phyloP scores from a whole-genome alignment of 2,797 vertebrate genomes.

The Denticeps clupeoides region DNA sequence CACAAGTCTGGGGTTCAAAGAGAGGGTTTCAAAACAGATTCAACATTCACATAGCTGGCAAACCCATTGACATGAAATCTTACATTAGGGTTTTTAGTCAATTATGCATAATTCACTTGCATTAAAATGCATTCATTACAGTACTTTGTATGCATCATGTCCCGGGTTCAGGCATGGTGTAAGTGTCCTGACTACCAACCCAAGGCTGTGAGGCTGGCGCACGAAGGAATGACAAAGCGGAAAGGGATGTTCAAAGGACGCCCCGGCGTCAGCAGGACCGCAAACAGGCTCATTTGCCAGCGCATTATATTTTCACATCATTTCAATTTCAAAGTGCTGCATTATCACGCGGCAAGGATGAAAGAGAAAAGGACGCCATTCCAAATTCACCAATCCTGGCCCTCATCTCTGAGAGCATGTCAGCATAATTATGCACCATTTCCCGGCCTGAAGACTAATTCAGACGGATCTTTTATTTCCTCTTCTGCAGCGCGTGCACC shows the following conservation, averaged over 20 bases:
- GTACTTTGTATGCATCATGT: too few species aligned
- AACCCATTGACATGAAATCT: too few species aligned
- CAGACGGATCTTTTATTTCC: slow-evolving; percentile 6
- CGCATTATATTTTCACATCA: slow-evolving; percentile 59
- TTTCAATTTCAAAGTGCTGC: slow-evolving; percentile 66
- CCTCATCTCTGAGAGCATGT: slow-evolving; percentile 15
- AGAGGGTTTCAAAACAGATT: too few species aligned
- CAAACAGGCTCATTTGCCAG: slow-evolving; percentile 57
- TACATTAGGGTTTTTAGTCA: too few species aligned
- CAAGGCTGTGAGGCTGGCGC: too few species aligned
- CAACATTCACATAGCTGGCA: too few species aligned
- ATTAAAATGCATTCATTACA: too few species aligned
- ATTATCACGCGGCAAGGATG: slow-evolving; percentile 50
- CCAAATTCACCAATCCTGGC: slow-evolving; percentile 18
- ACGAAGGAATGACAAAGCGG: not conserved
- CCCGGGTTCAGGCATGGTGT: too few species aligned
- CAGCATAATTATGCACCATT: slow-evolving; percentile 24
- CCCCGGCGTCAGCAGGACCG: slow-evolving; percentile 38
- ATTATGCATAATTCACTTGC: too few species aligned
- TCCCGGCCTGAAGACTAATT: slow-evolving; percentile 13
- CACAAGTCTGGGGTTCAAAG: too few species aligned
- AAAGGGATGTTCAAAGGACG: slow-evolving; percentile 42
- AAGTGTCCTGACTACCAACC: too few species aligned
- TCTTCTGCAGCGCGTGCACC: slow-evolving; percentile 5
- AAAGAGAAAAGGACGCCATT: slow-evolving; percentile 17